Evolutionary conservation across 2,888 invertebrate species (phyloP).

Genomic region (Lasius fuliginosus): DNA sequence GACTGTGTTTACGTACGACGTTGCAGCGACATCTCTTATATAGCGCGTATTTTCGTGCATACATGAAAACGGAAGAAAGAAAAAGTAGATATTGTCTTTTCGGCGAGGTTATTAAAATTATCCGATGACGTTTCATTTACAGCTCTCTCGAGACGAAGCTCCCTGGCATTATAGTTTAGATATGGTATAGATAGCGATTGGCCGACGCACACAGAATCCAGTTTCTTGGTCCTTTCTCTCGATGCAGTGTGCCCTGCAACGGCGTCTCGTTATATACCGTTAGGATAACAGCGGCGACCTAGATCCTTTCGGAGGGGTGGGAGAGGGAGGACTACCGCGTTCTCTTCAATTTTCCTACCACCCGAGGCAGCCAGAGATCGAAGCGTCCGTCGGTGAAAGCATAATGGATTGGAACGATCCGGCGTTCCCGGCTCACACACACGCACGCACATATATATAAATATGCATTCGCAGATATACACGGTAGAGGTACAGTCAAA

Average conservation of each 20-base stretch:
- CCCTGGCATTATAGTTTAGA: background rate
- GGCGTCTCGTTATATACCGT: constrained; percentile 69
- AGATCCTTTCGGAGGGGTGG: constrained; percentile 65
- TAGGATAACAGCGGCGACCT: constrained; percentile 73
- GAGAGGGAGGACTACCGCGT: constrained; percentile 45
- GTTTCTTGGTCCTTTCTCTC: constrained; percentile 69
- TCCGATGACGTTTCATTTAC: constrained; percentile 35
- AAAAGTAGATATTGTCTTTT: constrained; percentile 4
- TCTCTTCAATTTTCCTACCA: constrained; percentile 58
- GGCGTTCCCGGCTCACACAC: constrained; percentile 15
- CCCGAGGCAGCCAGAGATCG: constrained; percentile 34
- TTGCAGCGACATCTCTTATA: background rate
- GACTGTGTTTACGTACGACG: constrained; percentile 17
- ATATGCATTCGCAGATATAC: background rate
- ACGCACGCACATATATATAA: no score
- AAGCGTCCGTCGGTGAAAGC: constrained; percentile 67
- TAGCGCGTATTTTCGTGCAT: background rate
- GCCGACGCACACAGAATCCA: constrained; percentile 61
- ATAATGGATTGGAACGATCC: constrained; percentile 48
- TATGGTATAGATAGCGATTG: constrained; percentile 64
- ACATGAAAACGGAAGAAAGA: background rate
- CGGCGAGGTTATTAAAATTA: constrained; percentile 49
- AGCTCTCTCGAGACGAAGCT: constrained; percentile 27
- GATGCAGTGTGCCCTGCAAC: constrained; percentile 35
- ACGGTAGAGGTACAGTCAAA: background rate